Conservation (phyloP, 2,888 invertebrate species). For the Hyposoter didymator region DNA sequence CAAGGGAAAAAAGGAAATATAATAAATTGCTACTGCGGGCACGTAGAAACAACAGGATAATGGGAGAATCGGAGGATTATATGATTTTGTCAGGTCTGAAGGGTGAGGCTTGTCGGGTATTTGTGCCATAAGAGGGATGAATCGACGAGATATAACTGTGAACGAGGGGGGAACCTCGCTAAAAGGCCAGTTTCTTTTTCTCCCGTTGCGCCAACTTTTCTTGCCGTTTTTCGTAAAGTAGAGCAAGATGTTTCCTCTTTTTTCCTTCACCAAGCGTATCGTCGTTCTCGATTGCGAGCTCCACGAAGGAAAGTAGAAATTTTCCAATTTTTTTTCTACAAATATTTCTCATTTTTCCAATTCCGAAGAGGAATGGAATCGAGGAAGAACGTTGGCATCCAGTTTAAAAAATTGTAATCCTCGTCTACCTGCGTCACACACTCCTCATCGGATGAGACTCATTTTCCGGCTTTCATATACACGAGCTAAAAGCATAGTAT, state of each 20-base stretch:
- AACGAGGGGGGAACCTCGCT: constrained; percentile 21
- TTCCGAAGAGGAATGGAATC: not conserved
- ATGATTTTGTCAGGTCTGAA: constrained; percentile 71
- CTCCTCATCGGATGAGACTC: not conserved
- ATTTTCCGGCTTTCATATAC: not conserved
- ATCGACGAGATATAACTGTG: constrained; percentile 26
- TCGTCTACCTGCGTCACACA: not conserved
- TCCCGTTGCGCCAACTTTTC: constrained; percentile 6
- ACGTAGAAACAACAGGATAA: constrained; percentile 80
- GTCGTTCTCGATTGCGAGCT: not conserved
- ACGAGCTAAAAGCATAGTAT: not conserved
- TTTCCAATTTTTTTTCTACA: not conserved
- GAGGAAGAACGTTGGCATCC: not conserved
- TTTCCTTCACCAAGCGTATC: constrained; percentile 3
- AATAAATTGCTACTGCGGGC: constrained; percentile 80
- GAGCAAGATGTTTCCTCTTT: not conserved
- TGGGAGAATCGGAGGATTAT: constrained; percentile 81
- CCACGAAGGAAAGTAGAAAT: not conserved
- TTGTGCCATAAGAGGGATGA: constrained; percentile 41
- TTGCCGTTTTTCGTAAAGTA: constrained; percentile 18
- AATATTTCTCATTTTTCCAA: not conserved
- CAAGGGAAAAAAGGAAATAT: constrained; percentile 64
- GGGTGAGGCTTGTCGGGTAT: constrained; percentile 63
- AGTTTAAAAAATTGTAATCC: not conserved
- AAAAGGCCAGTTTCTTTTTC: constrained; percentile 15